Base-by-base conservation (phyloP, 2,797 vertebrate genomes). In the Pitangus sulphuratus region DNA sequence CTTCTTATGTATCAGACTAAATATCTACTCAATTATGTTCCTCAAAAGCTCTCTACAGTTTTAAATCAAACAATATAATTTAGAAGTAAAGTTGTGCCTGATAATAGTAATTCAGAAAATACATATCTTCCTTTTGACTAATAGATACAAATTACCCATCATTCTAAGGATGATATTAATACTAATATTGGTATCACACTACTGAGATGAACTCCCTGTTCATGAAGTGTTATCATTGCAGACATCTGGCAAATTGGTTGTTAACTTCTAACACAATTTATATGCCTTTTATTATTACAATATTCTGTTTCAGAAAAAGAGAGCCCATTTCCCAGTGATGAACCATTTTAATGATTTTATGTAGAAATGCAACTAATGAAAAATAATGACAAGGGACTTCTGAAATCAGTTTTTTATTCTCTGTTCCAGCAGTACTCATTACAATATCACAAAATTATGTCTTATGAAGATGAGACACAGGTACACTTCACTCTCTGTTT, bases 161-260 rank as follows among this genome's bases (percentile, higher is more conserved):
- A 95, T 88, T 95, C 95, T 77, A 96, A 96, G 95, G 61, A 79
- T 82, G 78, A 95, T 96, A 92, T 86, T 97, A 96, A 96, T 97
- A 95, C 40, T 95, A 96, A 97, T 95, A 90, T 66, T 78, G 74
- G 56, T 89, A 95, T 95, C 92, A 89, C 88, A 87, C 66, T 71
- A 91, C 84, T 50, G 93, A 96, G 92, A 95, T 90, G 91, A 97
- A 95, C 87, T 96, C 84, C 57, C 30, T n/a, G 45, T 65, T 96
- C 82, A 82, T 90, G 82, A 97, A 96, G 72, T 82, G 95, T 95
- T 97, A 96, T 97, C 97, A 72, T 69, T 95, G 82, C 61, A 97
- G 84, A 84, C 78, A 97, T 97, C 88, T 97, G 92, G 93, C 92
- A 98, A 97, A 97, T 97, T 97, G 89, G 92, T 93, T 96, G 93